Evolutionary conservation across 2,888 invertebrate genomes (phyloP).

Genomic region (Epinotia demarniana): DNA sequence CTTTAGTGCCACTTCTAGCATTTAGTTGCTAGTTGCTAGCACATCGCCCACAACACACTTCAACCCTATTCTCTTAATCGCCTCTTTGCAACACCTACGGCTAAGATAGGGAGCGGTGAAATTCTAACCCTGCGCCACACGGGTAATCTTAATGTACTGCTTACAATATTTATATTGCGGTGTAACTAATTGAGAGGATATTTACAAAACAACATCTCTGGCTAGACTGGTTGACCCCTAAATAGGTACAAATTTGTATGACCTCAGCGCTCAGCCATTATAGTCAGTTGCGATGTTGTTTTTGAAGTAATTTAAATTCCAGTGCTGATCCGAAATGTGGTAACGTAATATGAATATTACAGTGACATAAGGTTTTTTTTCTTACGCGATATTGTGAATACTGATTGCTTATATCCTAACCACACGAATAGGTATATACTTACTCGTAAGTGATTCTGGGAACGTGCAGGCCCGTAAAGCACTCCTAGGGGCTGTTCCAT

Average conservation of each 20-base stretch:
- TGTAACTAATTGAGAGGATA: slow-evolving; percentile 1
- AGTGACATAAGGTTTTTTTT: background rate
- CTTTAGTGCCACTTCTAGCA: too few species aligned
- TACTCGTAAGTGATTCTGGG: too few species aligned
- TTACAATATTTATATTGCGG: background rate
- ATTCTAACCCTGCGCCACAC: too few species aligned
- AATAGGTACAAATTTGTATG: background rate
- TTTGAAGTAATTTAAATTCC: background rate
- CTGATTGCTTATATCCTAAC: background rate
- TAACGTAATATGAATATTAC: background rate
- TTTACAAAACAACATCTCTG: background rate
- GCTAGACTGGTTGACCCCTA: background rate
- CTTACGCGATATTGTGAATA: background rate
- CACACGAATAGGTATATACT: background rate
- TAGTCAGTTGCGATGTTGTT: background rate
- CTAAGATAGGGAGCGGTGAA: too few species aligned
- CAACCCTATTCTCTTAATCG: too few species aligned
- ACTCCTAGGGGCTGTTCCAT: too few species aligned
- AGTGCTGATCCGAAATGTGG: background rate
- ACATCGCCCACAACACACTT: too few species aligned
- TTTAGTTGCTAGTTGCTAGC: too few species aligned
- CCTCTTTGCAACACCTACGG: too few species aligned
- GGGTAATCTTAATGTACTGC: background rate
- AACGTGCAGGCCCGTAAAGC: too few species aligned
- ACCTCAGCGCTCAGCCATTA: background rate